Evolutionary conservation across 2,797 vertebrate species (phyloP), one percentile per base, ranked within the genome.

Genomic region (Enteromius thamalakanensis): DNA sequence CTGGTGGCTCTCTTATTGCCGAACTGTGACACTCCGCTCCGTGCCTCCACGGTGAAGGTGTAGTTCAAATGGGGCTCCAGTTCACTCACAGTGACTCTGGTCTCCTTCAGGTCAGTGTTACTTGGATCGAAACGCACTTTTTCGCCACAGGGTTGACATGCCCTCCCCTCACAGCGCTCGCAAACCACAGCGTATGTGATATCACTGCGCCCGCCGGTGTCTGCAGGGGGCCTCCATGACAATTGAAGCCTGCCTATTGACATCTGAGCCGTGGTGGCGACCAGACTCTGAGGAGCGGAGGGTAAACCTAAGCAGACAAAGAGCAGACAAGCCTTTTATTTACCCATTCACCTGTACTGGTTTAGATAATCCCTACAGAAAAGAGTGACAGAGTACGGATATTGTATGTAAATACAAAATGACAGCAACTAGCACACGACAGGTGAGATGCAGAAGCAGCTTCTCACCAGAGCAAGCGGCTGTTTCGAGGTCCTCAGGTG

Each of bases 41-140:
- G 94, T 0, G 96, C 96, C 89, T 97, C 96, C 0, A 99, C 95
- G 0, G 86, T 92, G 86, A 99, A 98, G 80, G 96, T 97, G 92
- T 99, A 99, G 93, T 99, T 98, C 82, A 97, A 92, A n/a, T 97
- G 95, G 0, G 96, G 95, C 37, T 99, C 97, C 88, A 99, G 91
- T 64, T 97, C 96, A 0, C 94, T 96, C 87, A 98, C 87, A 0
- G 86, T 94, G 70, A 98, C 92, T 8, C 84, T 90, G 1, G 96
- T 95, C 21, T 90, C 93, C 0, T 80, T 93, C 84, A 96, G 89
- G 1, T 88, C 90, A 0, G 0, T 14, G 0, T 89, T 94, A 2
- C 91, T 82, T 0, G 95, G 96, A 0, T 97, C 97, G 9, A 95
- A 98, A 1, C 91, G 95, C 76, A 98, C 86, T 0, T 92, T 95